Percentiles rank a stretch among this genome's conserved stretches.
These are phyloP conservation scores for Chiridota heheva DNA, from an alignment of 35 echinoderm and acorn worm genomes.

Conservation along the genomic window DNA sequence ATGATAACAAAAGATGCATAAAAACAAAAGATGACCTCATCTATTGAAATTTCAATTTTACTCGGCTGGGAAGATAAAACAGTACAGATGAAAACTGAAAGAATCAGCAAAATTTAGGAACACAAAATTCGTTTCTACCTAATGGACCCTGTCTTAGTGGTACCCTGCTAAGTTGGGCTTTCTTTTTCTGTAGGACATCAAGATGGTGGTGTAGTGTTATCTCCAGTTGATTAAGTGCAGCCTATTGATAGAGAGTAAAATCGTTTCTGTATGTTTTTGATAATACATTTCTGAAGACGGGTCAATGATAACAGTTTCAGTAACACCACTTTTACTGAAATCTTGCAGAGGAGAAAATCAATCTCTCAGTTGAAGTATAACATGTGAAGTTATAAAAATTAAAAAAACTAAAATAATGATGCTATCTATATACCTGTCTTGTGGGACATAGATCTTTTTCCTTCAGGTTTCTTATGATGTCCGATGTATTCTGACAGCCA, in stretches of 20 bases:
- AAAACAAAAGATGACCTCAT: too few species aligned
- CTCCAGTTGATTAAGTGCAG: constrained; percentile 63
- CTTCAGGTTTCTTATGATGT: constrained; percentile 25
- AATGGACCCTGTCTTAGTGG: background rate
- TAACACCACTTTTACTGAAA: background rate
- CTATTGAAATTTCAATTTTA: too few species aligned
- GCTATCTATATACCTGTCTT: constrained; percentile 65
- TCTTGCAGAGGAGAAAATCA: background rate
- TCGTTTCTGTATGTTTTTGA: background rate
- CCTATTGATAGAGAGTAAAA: constrained; percentile 16
- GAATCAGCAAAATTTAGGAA: too few species aligned
- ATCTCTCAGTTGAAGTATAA: background rate
- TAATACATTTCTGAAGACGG: background rate
- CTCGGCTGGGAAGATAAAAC: too few species aligned
- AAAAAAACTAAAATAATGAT: background rate
- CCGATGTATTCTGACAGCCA: constrained; percentile 58
- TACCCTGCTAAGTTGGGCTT: constrained; percentile 51
- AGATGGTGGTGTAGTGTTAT: constrained; percentile 63
- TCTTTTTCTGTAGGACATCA: constrained; percentile 68
- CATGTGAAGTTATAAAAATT: background rate
- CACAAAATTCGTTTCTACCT: constrained; percentile 1
- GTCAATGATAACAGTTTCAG: background rate
- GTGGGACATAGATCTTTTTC: constrained; percentile 53
- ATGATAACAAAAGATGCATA: too few species aligned
- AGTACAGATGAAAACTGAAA: too few species aligned